Conservation (phyloP, 2,797 vertebrate genomes). For the Pseudomugil gertrudae region DNA sequence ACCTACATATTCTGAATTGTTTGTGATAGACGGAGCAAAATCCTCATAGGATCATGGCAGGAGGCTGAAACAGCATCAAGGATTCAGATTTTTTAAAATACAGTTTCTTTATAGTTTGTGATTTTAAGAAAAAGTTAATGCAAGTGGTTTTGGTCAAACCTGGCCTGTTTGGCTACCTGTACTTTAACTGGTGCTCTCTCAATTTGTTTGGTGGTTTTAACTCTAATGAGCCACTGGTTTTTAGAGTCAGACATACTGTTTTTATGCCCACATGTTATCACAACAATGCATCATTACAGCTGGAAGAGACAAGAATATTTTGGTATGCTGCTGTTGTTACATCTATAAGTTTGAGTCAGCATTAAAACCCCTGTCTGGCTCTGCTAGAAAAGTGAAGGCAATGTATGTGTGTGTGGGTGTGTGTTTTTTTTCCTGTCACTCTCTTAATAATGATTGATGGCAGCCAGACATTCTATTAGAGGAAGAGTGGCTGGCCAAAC, state of each 20-base stretch:
- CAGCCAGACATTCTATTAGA: slow-evolving; percentile 59
- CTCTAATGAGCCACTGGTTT: background rate
- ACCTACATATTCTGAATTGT: no score
- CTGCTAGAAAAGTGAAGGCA: background rate
- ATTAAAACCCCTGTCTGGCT: background rate
- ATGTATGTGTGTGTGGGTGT: background rate
- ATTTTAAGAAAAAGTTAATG: slow-evolving; percentile 40
- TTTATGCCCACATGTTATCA: background rate
- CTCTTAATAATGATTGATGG: slow-evolving; percentile 43
- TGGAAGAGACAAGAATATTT: background rate
- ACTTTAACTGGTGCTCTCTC: background rate
- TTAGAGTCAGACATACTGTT: background rate
- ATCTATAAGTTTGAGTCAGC: slow-evolving; percentile 7
- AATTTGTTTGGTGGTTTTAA: background rate
- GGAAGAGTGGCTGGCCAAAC: slow-evolving; percentile 46
- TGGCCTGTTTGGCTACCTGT: slow-evolving; percentile 6
- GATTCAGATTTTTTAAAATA: slow-evolving; percentile 40
- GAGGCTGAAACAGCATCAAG: slow-evolving; percentile 48
- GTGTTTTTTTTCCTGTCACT: slow-evolving; percentile 18
- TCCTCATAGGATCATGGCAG: slow-evolving; percentile 21
- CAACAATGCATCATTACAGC: background rate
- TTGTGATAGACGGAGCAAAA: no score
- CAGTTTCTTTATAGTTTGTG: slow-evolving; percentile 35
- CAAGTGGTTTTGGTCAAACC: slow-evolving; percentile 29
- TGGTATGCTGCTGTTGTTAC: slow-evolving; percentile 1